phyloP scores from a whole-genome alignment of 2,797 vertebrate species.

The Molossus molossus region DNA sequence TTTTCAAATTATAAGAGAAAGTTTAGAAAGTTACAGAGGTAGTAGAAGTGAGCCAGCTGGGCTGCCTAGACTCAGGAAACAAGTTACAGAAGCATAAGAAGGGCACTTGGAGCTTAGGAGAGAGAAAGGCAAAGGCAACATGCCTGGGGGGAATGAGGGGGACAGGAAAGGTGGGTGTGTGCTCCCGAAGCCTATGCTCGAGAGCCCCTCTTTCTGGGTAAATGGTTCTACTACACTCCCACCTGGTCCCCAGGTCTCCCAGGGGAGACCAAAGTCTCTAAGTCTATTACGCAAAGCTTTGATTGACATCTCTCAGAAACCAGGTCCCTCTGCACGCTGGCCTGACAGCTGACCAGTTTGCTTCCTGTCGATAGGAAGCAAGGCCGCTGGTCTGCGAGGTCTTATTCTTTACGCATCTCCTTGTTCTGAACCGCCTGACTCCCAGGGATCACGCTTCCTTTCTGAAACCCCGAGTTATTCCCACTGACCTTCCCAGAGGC shows the following conservation, averaged over 20 bases:
- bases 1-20: neutral
- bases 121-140: neutral
- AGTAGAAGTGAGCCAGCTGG: neutral
- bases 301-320: neutral
- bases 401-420: neutral
- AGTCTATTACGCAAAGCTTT: neutral
- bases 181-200: neutral
- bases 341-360: neutral
- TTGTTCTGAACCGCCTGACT: neutral
- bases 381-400: accelerated
- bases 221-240: no score
- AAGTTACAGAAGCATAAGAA: neutral
- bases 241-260: neutral
- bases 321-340: neutral
- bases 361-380: neutral
- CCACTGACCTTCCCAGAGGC: neutral
- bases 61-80: neutral
- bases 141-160: neutral
- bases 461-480: neutral
- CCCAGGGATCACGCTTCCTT: neutral
- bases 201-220: neutral
- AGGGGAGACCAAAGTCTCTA: no score
- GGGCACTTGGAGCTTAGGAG: neutral
- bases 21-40: neutral
- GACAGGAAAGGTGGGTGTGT: neutral